Percentiles rank a stretch among this genome's conserved stretches.
Evolutionary conservation across 2,113 vertebrate species (phyloP).

Genomic region (Eleginops maclovinus): DNA sequence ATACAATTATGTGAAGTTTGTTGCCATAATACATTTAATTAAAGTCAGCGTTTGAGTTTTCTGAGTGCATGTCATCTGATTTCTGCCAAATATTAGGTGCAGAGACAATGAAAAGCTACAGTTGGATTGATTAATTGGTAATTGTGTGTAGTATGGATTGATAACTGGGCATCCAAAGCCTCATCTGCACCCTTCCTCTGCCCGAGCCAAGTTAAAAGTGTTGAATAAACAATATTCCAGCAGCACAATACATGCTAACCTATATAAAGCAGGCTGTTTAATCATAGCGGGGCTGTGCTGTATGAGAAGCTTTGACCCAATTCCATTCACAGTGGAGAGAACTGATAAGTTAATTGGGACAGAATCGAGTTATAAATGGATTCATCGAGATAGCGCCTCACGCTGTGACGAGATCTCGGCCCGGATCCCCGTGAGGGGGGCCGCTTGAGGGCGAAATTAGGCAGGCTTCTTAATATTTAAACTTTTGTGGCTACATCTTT

Average conservation of each 20-base stretch:
- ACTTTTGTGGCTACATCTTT: background rate
- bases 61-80: background rate
- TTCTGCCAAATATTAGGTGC: constrained; percentile 2
- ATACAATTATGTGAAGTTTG: no score
- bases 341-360: constrained; percentile 77
- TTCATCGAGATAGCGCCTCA: constrained; percentile 50
- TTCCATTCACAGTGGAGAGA: constrained; percentile 72
- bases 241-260: constrained; percentile 53
- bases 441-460: constrained; percentile 26
- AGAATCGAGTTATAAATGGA: constrained; percentile 72
- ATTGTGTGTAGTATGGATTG: background rate
- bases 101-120: background rate
- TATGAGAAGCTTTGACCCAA: constrained; percentile 73
- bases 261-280: constrained; percentile 67
- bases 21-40: no score
- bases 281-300: constrained; percentile 40
- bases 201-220: constrained; percentile 39
- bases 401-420: constrained; percentile 45
- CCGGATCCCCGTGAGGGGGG: constrained; percentile 33
- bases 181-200: constrained; percentile 12
- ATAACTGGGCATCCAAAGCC: constrained; percentile 8
- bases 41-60: background rate
- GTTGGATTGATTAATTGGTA: background rate
- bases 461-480: constrained; percentile 4
- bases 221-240: constrained; percentile 61